Percentiles rank a stretch among this genome's conserved stretches.
Evolutionary conservation across 2,888 invertebrate genomes (phyloP).

Genomic region (Ophraella communa): DNA sequence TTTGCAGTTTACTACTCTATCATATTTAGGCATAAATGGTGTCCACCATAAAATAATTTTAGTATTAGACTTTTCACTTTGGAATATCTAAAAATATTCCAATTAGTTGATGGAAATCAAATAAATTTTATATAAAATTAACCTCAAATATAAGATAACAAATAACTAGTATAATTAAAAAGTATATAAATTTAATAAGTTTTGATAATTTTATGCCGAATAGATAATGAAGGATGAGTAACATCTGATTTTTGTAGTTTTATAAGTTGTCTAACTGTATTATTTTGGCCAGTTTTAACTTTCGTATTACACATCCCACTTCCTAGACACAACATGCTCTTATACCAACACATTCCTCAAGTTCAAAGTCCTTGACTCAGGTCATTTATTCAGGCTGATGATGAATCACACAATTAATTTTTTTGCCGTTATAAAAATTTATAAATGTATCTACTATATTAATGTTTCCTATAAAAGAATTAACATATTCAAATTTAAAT

Average conservation of each 20-base stretch:
- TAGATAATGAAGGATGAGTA: neutral
- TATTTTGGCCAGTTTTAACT: neutral
- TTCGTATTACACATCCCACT: neutral
- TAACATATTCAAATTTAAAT: neutral
- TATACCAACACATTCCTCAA: neutral
- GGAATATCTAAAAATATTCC: constrained; percentile 14
- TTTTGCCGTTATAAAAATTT: neutral
- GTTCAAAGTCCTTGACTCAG: neutral
- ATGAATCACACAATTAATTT: neutral
- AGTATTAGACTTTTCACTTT: neutral
- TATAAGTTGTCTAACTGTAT: neutral
- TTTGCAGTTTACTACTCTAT: constrained; percentile 44
- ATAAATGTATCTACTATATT: neutral
- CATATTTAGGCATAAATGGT: constrained; percentile 43
- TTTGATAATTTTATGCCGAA: constrained; percentile 2
- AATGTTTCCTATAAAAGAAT: neutral
- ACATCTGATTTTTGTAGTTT: neutral
- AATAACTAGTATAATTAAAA: neutral
- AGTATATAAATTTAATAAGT: neutral
- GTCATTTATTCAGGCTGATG: constrained; percentile 1
- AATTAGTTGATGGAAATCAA: neutral
- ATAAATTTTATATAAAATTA: neutral
- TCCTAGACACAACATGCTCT: neutral
- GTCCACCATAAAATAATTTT: constrained; percentile 49
- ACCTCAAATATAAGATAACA: neutral